Base-by-base conservation (phyloP, 2,888 invertebrate species). In the Drosophila nigricruria region DNA sequence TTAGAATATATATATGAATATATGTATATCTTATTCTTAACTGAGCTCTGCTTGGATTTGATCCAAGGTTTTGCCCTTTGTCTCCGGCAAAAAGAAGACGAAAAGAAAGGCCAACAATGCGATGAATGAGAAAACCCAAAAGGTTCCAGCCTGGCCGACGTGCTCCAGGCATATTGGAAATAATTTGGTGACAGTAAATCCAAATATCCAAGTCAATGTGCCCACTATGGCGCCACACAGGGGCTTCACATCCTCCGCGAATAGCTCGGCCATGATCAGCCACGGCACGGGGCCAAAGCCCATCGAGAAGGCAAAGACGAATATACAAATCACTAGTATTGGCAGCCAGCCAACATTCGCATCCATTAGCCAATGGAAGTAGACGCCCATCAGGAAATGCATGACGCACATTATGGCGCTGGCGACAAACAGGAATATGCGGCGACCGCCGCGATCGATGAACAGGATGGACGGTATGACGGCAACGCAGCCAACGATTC, bases 241-340 rank as follows among this genome's bases (percentile, higher is more conserved):
- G 0, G 95, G 95, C 90, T 96, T 96, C 53, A 96, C 96, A 85
- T 96, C 95, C 1, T 95, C 94, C 14, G 96, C 94, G 90, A 97
- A 96, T 16, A 97, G 93, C 91, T 97, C 97, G 0, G 96, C 95
- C 82, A 95, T 93, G 68, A 91, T 95, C 93, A 97, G 94, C 92
- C 91, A 92, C 0, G 97, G 97, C 36, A 97, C 96, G 0, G 97
- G 97, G 0, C 97, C 97, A 82, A 96, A 96, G 40, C 97, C 97
- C 14, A 97, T 79, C 0, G 96, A 96, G 92, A 97, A 97, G 2
- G 96, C 94, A 18, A 96, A 91, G 10, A 97, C 95, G 91, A 96
- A 97, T 1, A 96, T 62, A 30, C 96, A 95, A 1, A 97, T 91
- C n/a, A 95, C 94, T 0, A 95, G 66, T 0, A 97, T 91, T 0